These are phyloP conservation scores for Lindbergichthys nudifrons DNA, from an alignment of 2,797 vertebrate genomes.

Conservation along the genomic window DNA sequence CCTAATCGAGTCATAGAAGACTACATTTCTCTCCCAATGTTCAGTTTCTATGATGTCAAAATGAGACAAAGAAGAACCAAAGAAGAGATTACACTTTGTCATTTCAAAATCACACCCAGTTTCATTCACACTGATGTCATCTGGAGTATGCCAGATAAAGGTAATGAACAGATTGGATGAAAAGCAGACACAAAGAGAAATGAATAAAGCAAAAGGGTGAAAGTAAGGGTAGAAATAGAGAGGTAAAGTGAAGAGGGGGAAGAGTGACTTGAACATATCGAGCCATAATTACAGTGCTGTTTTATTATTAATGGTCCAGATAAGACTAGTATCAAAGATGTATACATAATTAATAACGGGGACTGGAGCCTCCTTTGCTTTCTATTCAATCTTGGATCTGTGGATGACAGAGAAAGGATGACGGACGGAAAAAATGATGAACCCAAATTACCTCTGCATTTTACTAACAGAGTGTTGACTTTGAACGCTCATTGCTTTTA, in stretches of 20 bases:
- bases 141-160: constrained; percentile 7
- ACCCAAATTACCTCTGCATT: constrained; percentile 10
- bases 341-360: constrained; percentile 80
- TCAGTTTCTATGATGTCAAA: not conserved
- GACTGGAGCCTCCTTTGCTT: constrained; percentile 61
- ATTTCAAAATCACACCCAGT: not conserved
- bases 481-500: constrained; percentile 16
- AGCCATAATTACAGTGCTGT: constrained; percentile 73
- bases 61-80: not conserved
- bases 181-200: constrained; percentile 24
- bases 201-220: constrained; percentile 6
- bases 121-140: constrained; percentile 21
- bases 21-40: not conserved
- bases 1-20: not conserved
- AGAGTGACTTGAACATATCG: constrained; percentile 68
- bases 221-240: constrained; percentile 18
- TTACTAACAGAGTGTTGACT: constrained; percentile 12
- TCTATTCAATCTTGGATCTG: constrained; percentile 23
- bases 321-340: constrained; percentile 72
- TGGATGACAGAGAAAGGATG: constrained; percentile 24
- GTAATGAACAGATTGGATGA: constrained; percentile 31
- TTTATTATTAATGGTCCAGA: constrained; percentile 80
- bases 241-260: constrained; percentile 37
- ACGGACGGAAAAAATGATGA: constrained; percentile 13
- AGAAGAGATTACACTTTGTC: not conserved